A percentile compares a stretch with the other conserved stretches of the same genome.
These are phyloP conservation scores for Pollenia labialis DNA, from an alignment of 2,888 invertebrate species.

Conservation along the genomic window DNA sequence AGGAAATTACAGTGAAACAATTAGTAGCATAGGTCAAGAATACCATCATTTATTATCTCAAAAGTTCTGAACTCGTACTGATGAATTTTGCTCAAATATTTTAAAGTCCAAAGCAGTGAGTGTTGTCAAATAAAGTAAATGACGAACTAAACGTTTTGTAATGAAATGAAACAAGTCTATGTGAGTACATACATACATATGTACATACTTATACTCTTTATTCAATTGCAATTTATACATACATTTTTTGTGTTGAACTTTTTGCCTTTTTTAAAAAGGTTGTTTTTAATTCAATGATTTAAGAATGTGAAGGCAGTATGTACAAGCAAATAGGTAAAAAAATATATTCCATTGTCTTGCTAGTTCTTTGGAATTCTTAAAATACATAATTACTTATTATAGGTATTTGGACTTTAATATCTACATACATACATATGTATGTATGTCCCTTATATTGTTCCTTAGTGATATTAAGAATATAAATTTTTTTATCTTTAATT, in stretches of 20 bases:
- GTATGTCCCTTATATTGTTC: no score
- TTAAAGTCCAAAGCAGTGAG: conserved; percentile 28
- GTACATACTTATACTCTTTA: neutral
- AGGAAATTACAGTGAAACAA: conserved; percentile 66
- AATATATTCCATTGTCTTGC: no score
- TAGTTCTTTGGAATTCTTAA: no score
- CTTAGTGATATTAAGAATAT: no score
- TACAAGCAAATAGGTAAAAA: no score
- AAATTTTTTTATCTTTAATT: no score
- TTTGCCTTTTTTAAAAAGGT: neutral
- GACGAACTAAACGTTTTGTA: neutral
- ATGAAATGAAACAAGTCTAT: conserved; percentile 4
- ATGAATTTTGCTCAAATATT: conserved; percentile 32
- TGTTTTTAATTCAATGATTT: no score
- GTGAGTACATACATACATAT: neutral
- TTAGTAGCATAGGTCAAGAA: conserved; percentile 54
- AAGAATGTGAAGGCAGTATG: no score
- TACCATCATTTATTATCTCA: conserved; percentile 24
- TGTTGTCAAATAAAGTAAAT: conserved; percentile 25
- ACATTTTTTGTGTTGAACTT: neutral
- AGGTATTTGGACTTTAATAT: no score
- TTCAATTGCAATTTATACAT: neutral
- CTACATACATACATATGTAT: no score
- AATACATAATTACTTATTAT: no score
- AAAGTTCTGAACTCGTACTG: neutral